Evolutionary conservation across 2,888 invertebrate genomes (phyloP).

Genomic region (Pachliopta kotzebuea): DNA sequence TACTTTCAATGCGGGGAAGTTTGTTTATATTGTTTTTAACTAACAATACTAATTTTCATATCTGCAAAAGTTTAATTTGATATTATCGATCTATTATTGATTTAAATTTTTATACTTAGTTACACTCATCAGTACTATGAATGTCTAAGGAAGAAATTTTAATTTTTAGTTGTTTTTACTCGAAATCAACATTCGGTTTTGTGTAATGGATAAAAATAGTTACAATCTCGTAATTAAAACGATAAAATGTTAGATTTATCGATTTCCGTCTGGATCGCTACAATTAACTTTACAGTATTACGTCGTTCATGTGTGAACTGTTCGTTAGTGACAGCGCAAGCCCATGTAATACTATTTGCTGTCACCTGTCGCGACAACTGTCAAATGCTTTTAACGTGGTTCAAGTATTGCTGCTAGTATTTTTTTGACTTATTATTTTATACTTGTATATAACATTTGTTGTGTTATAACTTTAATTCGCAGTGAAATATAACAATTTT

Average conservation of each 20-base stretch:
- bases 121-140: not conserved
- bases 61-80: too few relatives aligned
- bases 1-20: not conserved
- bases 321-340: not conserved
- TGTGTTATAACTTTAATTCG: too few relatives aligned
- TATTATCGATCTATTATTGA: too few relatives aligned
- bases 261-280: not conserved
- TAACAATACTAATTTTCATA: too few relatives aligned
- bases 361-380: slow-evolving; percentile 12
- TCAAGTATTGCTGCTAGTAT: slow-evolving; percentile 8
- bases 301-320: not conserved
- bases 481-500: too few relatives aligned
- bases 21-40: not conserved
- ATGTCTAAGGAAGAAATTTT: not conserved
- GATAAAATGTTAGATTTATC: not conserved
- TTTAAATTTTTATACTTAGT: not conserved
- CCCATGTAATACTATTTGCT: slow-evolving; percentile 6
- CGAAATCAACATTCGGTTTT: too few relatives aligned
- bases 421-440: not conserved
- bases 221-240: not conserved
- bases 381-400: slow-evolving; percentile 15
- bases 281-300: not conserved
- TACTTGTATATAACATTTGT: too few relatives aligned
- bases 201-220: too few relatives aligned
- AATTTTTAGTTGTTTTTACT: too few relatives aligned